Base-by-base conservation (phyloP, 2,888 invertebrate species). In the Cephus nigrinus region DNA sequence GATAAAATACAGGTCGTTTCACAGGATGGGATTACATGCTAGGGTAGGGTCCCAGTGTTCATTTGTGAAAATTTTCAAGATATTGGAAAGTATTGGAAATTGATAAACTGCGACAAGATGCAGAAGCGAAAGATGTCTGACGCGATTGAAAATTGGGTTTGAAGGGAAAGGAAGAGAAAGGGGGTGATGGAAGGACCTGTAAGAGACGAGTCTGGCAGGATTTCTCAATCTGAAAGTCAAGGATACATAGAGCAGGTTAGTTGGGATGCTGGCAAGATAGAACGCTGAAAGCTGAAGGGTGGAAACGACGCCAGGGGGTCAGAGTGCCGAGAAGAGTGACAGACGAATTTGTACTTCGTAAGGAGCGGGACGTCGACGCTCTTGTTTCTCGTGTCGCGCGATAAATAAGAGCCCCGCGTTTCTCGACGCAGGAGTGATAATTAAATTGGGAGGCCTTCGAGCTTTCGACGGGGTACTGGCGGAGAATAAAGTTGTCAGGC, bases 331-430 rank as follows among this genome's bases (percentile, higher is more conserved):
- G 55, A 55, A 55, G 84, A 85, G 85, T 88, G 88, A 88, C 87
- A 87, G 83, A 82, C 83, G 84, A 86, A 87, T 87, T 88, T 88
- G 86, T 87, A 87, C 86, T 82, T 84, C 83, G 84, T 85, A 84
- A 84, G 83, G 82, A 83, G 81, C 80, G 82, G 82, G 78, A 69
- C 30, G 32, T 40, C 75, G 35, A 83, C 73, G 68, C 32, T 36
- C 74, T 73, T 30, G 75, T 76, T 78, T 76, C 82, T 83, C 81
- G 79, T 84, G 82, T 82, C 82, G 75, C 82, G 77, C 83, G 83
- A 86, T 84, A 86, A 86, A 86, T 86, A 86, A 86, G 82, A 71
- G 81, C 78, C 80, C 82, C 80, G 82, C 81, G 83, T 71, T 81
- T 79, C 30, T 55, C 76, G 74, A 77, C 31, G 12, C 69, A 79